Evolutionary conservation across 2,888 invertebrate genomes (phyloP).

Genomic region (Drosophila setosimentum): DNA sequence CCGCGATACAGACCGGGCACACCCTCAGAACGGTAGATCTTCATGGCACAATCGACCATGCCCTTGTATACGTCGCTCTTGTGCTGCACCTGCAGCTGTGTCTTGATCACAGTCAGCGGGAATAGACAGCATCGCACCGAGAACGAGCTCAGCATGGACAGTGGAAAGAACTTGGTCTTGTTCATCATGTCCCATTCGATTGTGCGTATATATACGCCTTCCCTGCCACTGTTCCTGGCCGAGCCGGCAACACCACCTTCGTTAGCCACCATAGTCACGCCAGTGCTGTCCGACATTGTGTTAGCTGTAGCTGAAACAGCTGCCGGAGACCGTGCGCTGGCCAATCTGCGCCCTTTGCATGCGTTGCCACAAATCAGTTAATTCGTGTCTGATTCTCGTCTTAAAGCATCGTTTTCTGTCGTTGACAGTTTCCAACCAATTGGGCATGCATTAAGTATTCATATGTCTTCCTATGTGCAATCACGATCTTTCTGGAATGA

Average conservation of each 20-base stretch:
- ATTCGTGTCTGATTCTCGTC: constrained; percentile 27
- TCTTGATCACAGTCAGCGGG: constrained; percentile 97
- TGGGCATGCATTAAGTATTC: constrained; percentile 41
- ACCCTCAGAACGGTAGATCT: constrained; percentile 95
- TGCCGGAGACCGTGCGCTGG: constrained; percentile 55
- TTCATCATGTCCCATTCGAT: constrained; percentile 99
- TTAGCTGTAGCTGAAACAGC: constrained; percentile 62
- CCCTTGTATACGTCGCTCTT: constrained; percentile 93
- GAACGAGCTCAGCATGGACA: constrained; percentile 92
- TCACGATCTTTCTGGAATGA: constrained; percentile 44
- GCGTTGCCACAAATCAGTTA: constrained; percentile 46
- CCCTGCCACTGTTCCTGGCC: constrained; percentile 51
- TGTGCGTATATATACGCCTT: constrained; percentile 88
- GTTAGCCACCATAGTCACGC: constrained; percentile 63
- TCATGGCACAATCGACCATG: constrained; percentile 94
- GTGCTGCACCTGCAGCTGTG: constrained; percentile 94
- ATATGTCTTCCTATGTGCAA: constrained; percentile 27
- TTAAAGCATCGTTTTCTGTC: constrained; percentile 61
- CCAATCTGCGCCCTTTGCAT: constrained; percentile 53
- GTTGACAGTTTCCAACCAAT: constrained; percentile 38
- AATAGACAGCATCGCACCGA: constrained; percentile 91
- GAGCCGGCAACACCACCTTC: constrained; percentile 55
- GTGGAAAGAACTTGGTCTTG: constrained; percentile 95
- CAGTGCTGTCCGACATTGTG: constrained; percentile 66
- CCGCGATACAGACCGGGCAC: constrained; percentile 95